Evolutionary conservation across 2,888 invertebrate genomes (phyloP).

Genomic region (Sympetrum striolatum): DNA sequence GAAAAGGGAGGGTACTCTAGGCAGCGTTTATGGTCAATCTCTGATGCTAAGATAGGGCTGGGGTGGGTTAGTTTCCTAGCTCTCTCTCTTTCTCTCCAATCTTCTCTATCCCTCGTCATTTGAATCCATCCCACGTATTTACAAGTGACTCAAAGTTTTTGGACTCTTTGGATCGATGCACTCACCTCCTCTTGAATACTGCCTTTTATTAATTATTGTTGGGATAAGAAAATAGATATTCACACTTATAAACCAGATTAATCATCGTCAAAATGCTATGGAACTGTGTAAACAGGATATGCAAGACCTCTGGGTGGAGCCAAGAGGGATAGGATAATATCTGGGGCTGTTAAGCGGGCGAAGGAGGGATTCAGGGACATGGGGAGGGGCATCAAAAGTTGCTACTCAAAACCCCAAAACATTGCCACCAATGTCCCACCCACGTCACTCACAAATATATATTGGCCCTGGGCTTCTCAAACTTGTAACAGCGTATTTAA

Average conservation of each 20-base stretch:
- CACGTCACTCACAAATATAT: not conserved
- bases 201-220: conserved; percentile 48
- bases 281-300: conserved; percentile 49
- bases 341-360: not conserved
- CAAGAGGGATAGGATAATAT: conserved; percentile 1
- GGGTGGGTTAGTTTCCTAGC: not conserved
- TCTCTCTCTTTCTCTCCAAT: conserved; percentile 15
- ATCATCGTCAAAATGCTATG: conserved; percentile 47
- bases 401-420: not conserved
- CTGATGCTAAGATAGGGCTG: not conserved
- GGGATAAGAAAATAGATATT: conserved; percentile 52
- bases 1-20: not conserved
- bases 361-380: conserved; percentile 4
- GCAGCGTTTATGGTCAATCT: not conserved
- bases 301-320: conserved; percentile 47
- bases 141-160: conserved; percentile 2
- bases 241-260: conserved; percentile 50
- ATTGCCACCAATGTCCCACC: not conserved
- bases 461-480: conserved; percentile 4
- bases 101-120: not conserved
- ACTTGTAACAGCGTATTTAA: conserved; percentile 38
- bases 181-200: not conserved
- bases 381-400: not conserved
- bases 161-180: not conserved
- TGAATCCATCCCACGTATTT: not conserved